Base-by-base conservation (phyloP, 1,140 invertebrate genomes). In the Eupeodes corollae region DNA sequence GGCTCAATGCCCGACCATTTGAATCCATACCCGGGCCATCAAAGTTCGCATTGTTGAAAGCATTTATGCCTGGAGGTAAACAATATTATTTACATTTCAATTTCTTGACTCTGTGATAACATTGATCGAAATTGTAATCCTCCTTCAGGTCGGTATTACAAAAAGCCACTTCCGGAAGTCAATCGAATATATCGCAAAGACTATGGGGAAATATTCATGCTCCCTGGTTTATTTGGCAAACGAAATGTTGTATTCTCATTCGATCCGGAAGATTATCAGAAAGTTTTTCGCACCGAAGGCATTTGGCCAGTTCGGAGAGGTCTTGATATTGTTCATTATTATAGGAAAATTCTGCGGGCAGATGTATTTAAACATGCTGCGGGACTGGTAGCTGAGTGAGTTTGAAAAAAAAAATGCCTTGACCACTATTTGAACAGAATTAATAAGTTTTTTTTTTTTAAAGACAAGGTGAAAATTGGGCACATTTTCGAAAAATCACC, bases 21-120 rank as follows among this genome's bases (percentile, higher is more conserved):
- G 52, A 71, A 26, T 56, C 64, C 13, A 75, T 78, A 50, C 75
- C 75, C 6, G 74, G 73, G 34, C 44, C n/a, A 15, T 32, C 15
- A 16, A n/a, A 16, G 16, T 41, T 47, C 3, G 13, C 16, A 38
- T 16, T 40, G 16, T 5, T 47, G 14, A 33, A n/a, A 10, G 11
- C 6, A 2, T 15, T 31, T 41, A 41, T 47, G 21, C 39, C 31
- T 11, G 35, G 30, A 16, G 30, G 46, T 9, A 41, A 42, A 33
- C 43, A 18, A n/a, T n/a, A n/a, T n/a, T n/a, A n/a, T n/a, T n/a
- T n/a, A n/a, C n/a, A n/a, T n/a, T n/a, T 26, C 8, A 5, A 5
- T 26, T 26, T 26, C 8, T 26, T 26, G 21, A 5, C 8, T 26
- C 8, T 26, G 21, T 26, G 21, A n/a, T n/a, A n/a, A n/a, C n/a